These are phyloP conservation scores for Temnothorax ravouxi DNA, from an alignment of 2,888 invertebrate species.

Conservation along the genomic window DNA sequence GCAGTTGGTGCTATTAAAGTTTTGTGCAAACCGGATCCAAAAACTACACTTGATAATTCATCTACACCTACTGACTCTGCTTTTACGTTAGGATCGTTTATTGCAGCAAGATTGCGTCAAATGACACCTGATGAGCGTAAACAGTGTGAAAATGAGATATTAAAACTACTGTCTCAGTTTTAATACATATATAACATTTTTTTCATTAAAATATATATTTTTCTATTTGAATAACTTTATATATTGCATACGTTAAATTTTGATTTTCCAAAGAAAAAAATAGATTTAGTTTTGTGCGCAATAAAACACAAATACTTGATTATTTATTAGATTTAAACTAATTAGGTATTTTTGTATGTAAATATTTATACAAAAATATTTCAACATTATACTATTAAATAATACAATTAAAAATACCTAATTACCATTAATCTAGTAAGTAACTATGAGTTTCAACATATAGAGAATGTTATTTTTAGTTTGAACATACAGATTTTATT, in stretches of 20 bases:
- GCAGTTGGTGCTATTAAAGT: constrained; percentile 4
- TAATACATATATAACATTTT: not conserved
- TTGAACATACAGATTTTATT: too few species aligned
- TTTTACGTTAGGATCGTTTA: not conserved
- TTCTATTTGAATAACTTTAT: not conserved
- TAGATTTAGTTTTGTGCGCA: not conserved
- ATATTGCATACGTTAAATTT: not conserved
- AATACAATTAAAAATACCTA: too few species aligned
- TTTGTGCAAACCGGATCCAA: not conserved
- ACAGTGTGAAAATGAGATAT: not conserved
- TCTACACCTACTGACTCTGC: not conserved
- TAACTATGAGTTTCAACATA: too few species aligned
- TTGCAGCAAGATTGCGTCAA: not conserved
- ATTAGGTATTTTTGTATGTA: not conserved
- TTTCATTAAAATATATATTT: too few species aligned
- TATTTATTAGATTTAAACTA: not conserved
- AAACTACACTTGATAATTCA: not conserved
- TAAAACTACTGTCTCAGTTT: not conserved
- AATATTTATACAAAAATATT: too few species aligned
- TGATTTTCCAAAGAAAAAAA: not conserved
- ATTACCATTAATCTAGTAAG: too few species aligned
- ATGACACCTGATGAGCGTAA: not conserved
- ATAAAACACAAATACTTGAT: not conserved
- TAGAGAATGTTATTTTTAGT: too few species aligned
- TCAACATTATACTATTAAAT: too few species aligned